phyloP scores from a whole-genome alignment of 1,140 invertebrate species.

The Hirudo medicinalis region DNA sequence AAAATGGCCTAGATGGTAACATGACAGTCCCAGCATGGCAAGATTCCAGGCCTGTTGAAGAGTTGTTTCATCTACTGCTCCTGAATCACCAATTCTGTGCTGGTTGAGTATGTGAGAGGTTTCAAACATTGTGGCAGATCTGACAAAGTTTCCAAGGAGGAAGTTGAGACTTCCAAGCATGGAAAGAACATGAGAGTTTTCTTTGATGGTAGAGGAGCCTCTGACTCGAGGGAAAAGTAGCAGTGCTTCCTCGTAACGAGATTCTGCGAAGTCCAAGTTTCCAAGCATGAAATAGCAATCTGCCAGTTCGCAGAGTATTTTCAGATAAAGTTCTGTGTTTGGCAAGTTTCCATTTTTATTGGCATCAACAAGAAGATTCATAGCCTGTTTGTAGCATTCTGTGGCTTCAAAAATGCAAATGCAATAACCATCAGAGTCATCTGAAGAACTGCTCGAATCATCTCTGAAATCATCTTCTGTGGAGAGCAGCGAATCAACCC shows the following conservation, averaged over 20 bases:
- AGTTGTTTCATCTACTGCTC: slow-evolving; percentile 6
- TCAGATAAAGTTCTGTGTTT: slow-evolving; percentile 14
- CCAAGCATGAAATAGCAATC: slow-evolving; percentile 23
- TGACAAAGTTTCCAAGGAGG: slow-evolving; percentile 20
- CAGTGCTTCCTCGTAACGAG: slow-evolving; percentile 23
- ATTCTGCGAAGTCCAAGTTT: slow-evolving; percentile 19
- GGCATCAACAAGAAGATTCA: slow-evolving; percentile 12
- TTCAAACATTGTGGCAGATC: slow-evolving; percentile 22
- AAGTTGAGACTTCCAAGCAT: slow-evolving; percentile 22
- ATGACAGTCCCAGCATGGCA: slow-evolving; percentile 21
- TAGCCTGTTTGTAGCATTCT: slow-evolving; percentile 20
- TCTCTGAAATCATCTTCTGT: background rate
- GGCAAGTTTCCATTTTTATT: background rate
- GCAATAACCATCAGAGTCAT: slow-evolving; percentile 9
- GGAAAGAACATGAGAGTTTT: slow-evolving; percentile 22
- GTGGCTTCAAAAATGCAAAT: slow-evolving; percentile 19
- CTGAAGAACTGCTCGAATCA: background rate
- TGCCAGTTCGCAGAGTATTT: slow-evolving; percentile 16
- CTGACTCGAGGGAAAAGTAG: slow-evolving; percentile 9
- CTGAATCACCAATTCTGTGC: slow-evolving; percentile 8
- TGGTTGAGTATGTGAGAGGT: slow-evolving; percentile 23
- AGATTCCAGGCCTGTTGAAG: slow-evolving; percentile 20
- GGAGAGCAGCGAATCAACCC: background rate
- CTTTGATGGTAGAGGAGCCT: slow-evolving; percentile 10
- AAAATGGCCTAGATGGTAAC: slow-evolving; percentile 13